phyloP scores from a whole-genome alignment of 2,797 vertebrate genomes.

The Typhlichthys eigenmanni region DNA sequence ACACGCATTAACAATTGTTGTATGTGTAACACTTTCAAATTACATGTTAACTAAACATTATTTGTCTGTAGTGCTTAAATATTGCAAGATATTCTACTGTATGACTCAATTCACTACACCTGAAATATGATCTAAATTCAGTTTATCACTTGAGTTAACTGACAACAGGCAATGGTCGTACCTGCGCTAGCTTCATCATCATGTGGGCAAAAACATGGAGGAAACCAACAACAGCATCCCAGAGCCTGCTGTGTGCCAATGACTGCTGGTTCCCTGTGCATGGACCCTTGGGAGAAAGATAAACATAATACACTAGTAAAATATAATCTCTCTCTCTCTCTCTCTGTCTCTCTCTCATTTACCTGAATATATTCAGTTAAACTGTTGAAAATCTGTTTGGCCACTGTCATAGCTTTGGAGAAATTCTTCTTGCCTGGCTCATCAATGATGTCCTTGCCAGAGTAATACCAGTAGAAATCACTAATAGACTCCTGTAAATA shows the following conservation, averaged over 20 bases:
- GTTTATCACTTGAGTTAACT: neutral
- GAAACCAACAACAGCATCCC: slow-evolving; percentile 96
- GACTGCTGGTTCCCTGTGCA: slow-evolving; percentile 98
- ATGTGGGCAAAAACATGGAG: slow-evolving; percentile 97
- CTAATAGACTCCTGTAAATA: slow-evolving; percentile 90
- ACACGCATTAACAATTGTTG: too few relatives aligned
- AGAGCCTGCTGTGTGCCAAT: slow-evolving; percentile 91
- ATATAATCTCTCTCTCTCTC: neutral
- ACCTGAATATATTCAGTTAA: slow-evolving; percentile 97
- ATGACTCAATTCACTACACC: too few relatives aligned
- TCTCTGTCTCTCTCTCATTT: slow-evolving; percentile 6
- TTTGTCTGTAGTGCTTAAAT: neutral
- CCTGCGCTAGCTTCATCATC: slow-evolving; percentile 99
- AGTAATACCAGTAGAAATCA: slow-evolving; percentile 99
- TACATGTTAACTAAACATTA: neutral
- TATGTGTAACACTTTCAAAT: neutral
- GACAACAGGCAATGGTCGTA: slow-evolving; percentile 48
- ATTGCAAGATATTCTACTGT: too few relatives aligned
- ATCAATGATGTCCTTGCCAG: slow-evolving; percentile 93
- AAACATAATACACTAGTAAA: slow-evolving; percentile 21
- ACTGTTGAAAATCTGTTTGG: slow-evolving; percentile 95
- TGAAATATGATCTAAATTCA: too few relatives aligned
- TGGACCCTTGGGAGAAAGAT: slow-evolving; percentile 76
- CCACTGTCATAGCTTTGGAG: slow-evolving; percentile 96
- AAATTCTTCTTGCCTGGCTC: slow-evolving; percentile 96